These are phyloP conservation scores for Heliocidaris tuberculata DNA, from an alignment of 35 echinoderm and acorn worm species.

Conservation along the genomic window DNA sequence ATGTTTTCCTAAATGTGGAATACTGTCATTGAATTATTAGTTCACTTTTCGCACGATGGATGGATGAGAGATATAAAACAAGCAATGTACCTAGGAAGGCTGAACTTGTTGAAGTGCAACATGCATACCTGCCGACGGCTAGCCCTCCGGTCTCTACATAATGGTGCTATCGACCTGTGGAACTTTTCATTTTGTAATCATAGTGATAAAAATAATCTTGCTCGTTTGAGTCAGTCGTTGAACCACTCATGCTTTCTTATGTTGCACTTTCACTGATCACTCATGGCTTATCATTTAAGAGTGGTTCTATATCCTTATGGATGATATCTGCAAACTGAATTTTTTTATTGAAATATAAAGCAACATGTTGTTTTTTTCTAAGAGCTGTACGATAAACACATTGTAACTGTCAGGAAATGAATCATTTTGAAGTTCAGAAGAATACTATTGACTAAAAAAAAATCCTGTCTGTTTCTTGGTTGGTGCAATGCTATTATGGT, in stretches of 20 bases:
- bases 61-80: not conserved
- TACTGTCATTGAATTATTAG: constrained; percentile 16
- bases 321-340: not conserved
- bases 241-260: not conserved
- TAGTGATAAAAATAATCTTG: not conserved
- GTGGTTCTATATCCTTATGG: not conserved
- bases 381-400: not conserved
- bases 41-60: not conserved
- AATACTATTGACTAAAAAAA: too few relatives aligned
- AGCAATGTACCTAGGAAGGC: not conserved
- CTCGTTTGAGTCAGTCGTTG: constrained; percentile 15
- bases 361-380: not conserved
- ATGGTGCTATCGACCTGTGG: not conserved
- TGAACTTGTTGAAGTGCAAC: constrained; percentile 9
- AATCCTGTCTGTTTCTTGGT: too few relatives aligned
- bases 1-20: not conserved
- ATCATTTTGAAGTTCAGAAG: too few relatives aligned
- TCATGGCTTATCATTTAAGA: not conserved
- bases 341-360: not conserved
- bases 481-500: too few relatives aligned
- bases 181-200: not conserved
- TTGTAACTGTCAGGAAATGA: too few relatives aligned
- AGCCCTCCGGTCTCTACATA: not conserved
- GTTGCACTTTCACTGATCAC: not conserved
- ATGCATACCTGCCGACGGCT: not conserved